Conservation (phyloP, 2,113 vertebrate genomes). For the Tychaedon coryphoeus region DNA sequence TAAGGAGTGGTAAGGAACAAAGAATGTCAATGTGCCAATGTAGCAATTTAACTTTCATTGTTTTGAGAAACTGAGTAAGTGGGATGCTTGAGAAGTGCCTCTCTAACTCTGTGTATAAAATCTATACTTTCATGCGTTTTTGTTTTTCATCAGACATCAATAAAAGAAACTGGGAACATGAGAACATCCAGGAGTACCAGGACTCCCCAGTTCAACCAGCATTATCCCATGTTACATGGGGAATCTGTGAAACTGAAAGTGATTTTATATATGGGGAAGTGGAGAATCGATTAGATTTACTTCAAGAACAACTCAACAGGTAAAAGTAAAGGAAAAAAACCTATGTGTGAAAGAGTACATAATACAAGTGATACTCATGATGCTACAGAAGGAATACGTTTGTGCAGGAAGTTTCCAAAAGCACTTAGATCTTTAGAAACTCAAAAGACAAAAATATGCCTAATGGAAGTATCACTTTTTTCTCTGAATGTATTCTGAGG, state of each 20-base stretch:
- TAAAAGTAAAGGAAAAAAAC: slow-evolving; percentile 46
- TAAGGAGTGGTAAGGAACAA: background rate
- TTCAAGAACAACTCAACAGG: slow-evolving; percentile 97
- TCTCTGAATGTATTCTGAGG: background rate
- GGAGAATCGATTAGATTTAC: slow-evolving; percentile 92
- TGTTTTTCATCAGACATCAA: slow-evolving; percentile 75
- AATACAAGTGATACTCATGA: background rate
- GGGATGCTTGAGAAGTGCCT: background rate
- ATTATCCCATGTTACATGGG: slow-evolving; percentile 77
- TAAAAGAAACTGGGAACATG: slow-evolving; percentile 78
- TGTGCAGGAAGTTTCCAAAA: background rate
- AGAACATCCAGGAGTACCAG: slow-evolving; percentile 71
- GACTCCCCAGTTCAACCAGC: slow-evolving; percentile 78
- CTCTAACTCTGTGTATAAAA: background rate
- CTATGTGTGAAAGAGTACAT: background rate
- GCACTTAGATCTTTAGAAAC: background rate
- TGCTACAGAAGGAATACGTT: background rate
- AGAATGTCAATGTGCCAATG: background rate
- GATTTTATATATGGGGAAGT: slow-evolving; percentile 94
- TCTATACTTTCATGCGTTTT: background rate
- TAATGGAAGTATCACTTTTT: background rate
- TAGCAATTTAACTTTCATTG: background rate
- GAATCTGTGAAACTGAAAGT: slow-evolving; percentile 86
- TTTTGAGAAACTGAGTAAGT: background rate
- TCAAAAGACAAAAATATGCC: background rate